These are phyloP conservation scores for Drosophila ironensis DNA, from an alignment of 1,140 invertebrate species.

Conservation along the genomic window DNA sequence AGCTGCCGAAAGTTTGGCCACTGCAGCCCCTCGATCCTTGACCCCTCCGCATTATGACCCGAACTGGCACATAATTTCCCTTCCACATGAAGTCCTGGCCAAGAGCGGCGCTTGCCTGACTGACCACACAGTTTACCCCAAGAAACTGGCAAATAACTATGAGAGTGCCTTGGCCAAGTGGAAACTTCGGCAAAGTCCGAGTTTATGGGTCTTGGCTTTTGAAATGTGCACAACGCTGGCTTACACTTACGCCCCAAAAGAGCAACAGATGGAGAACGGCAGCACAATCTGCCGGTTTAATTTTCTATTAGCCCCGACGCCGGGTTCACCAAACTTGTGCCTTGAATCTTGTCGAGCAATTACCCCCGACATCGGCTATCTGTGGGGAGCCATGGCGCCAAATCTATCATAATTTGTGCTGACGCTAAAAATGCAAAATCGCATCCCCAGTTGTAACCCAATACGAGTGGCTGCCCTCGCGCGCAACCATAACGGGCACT, in stretches of 20 bases:
- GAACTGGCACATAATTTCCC: conserved; percentile 49
- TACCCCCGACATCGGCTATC: background rate
- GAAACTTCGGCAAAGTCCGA: conserved; percentile 54
- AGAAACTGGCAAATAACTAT: conserved; percentile 24
- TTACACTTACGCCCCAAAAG: conserved; percentile 41
- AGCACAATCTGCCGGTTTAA: conserved; percentile 47
- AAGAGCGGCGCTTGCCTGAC: conserved; percentile 62
- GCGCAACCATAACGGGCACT: conserved; percentile 37
- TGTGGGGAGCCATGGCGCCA: conserved; percentile 36
- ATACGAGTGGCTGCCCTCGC: conserved; percentile 16
- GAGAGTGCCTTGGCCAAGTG: conserved; percentile 41
- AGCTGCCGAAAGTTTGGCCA: conserved; percentile 22
- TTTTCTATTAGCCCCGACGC: conserved; percentile 61
- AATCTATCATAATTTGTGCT: conserved; percentile 68
- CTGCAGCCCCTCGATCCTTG: background rate
- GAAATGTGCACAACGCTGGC: conserved; percentile 55
- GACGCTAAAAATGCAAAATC: conserved; percentile 69
- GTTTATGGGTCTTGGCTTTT: conserved; percentile 61
- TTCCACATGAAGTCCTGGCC: conserved; percentile 60
- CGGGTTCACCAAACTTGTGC: conserved; percentile 13
- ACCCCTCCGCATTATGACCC: conserved; percentile 17
- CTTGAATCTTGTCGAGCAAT: conserved; percentile 22
- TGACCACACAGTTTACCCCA: conserved; percentile 64
- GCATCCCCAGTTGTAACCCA: conserved; percentile 52
- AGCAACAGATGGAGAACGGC: conserved; percentile 52